Conservation (phyloP, 2,888 invertebrate genomes). For the Amphipoea lucens region DNA sequence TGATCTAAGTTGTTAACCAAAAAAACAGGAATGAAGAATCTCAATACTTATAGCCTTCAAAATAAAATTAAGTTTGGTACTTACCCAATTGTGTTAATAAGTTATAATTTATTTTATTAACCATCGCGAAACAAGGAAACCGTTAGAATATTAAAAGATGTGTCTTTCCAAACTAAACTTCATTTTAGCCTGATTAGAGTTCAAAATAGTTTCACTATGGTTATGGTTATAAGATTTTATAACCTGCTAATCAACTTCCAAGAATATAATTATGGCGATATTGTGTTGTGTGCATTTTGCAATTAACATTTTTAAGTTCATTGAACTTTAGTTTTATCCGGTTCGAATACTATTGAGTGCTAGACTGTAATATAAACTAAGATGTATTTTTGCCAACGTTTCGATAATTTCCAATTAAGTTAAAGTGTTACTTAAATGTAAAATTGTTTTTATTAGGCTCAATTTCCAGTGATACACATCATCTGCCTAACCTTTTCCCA, state of each 20-base stretch:
- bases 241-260: conserved; percentile 1
- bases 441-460: background rate
- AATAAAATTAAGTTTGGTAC: background rate
- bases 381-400: background rate
- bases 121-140: conserved; percentile 5
- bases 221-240: background rate
- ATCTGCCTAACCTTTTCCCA: too few species aligned
- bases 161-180: conserved; percentile 2
- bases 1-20: background rate
- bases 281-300: background rate
- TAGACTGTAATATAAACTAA: background rate
- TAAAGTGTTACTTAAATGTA: too few species aligned
- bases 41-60: background rate
- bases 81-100: background rate
- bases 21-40: background rate
- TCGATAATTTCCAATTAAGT: background rate
- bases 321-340: conserved; percentile 15
- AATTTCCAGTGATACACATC: background rate
- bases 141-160: background rate
- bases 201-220: background rate
- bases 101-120: background rate
- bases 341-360: background rate
- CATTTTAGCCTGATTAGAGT: background rate
- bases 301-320: background rate
- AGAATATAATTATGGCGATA: background rate